phyloP scores from a whole-genome alignment of 2,888 invertebrate genomes.

The Melanophora roralis region DNA sequence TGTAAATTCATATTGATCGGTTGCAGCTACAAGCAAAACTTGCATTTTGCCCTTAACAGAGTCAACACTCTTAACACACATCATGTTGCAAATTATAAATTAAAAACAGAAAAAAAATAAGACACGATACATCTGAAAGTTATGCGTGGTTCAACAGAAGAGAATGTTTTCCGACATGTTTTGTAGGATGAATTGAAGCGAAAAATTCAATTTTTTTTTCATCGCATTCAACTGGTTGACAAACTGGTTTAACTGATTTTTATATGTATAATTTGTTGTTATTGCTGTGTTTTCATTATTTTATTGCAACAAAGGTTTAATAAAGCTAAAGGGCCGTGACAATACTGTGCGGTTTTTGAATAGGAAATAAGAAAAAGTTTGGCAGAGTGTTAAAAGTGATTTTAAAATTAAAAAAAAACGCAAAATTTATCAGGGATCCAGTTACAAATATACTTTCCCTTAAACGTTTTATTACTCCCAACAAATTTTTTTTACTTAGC shows the following conservation, averaged over 20 bases:
- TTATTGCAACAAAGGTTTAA: conserved; percentile 40
- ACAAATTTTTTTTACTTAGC: too few species aligned
- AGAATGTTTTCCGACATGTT: conserved; percentile 32
- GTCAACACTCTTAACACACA: conserved; percentile 1
- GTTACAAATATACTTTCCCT: too few species aligned
- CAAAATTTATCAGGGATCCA: too few species aligned
- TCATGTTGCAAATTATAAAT: conserved; percentile 26
- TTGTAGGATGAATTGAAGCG: conserved; percentile 51
- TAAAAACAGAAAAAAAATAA: not conserved
- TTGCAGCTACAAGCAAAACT: conserved; percentile 52
- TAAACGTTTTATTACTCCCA: too few species aligned
- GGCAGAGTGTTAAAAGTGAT: too few species aligned
- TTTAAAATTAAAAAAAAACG: too few species aligned
- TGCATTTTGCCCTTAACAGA: conserved; percentile 33
- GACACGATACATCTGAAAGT: conserved; percentile 25
- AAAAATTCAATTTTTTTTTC: conserved; percentile 16
- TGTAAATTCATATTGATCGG: conserved; percentile 56
- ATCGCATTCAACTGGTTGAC: conserved; percentile 59
- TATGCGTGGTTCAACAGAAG: conserved; percentile 54
- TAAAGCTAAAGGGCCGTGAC: conserved; percentile 25
- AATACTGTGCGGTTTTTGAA: conserved; percentile 4
- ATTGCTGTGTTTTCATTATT: conserved; percentile 32
- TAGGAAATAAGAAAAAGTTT: not conserved
- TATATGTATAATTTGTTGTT: conserved; percentile 28
- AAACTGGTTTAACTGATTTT: conserved; percentile 63